These are phyloP conservation scores for Entosphenus tridentatus DNA, from an alignment of 2,113 vertebrate genomes.

Conservation along the genomic window DNA sequence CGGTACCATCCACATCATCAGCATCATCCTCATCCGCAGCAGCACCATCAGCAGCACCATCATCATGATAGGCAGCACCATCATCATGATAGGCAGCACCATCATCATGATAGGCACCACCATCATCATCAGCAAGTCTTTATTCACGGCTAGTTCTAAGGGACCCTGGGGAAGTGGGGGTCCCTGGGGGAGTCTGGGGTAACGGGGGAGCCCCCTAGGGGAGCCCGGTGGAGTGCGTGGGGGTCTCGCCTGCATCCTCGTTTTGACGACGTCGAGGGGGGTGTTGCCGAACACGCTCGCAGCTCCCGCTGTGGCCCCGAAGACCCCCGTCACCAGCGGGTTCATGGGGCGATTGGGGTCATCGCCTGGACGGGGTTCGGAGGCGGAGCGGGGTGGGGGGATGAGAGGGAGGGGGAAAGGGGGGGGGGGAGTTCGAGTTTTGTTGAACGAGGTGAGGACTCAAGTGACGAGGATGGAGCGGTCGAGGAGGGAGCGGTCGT, in stretches of 20 bases:
- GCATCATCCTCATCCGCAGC: too few relatives aligned
- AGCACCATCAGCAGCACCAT: too few relatives aligned
- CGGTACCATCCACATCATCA: too few relatives aligned
- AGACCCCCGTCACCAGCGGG: conserved; percentile 46
- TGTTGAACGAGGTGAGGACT: neutral
- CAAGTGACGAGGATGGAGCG: neutral
- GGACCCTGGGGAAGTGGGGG: neutral
- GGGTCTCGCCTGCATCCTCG: conserved; percentile 59
- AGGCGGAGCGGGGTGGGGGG: neutral
- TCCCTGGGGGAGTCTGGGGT: too few relatives aligned
- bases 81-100: too few relatives aligned
- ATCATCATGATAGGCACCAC: too few relatives aligned
- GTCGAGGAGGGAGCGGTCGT: neutral
- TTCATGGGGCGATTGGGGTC: conserved; percentile 50
- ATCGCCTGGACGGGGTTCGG: conserved; percentile 28
- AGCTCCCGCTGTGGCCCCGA: conserved; percentile 58
- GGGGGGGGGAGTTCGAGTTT: neutral
- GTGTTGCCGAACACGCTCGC: conserved; percentile 92
- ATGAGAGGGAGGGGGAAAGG: neutral
- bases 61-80: too few relatives aligned
- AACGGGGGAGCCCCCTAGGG: too few relatives aligned
- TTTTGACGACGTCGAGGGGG: conserved; percentile 77
- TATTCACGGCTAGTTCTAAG: too few relatives aligned
- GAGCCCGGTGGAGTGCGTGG: neutral
- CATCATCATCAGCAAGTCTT: too few relatives aligned